Percentiles rank a stretch among this genome's conserved stretches.
Conservation (phyloP, 2,888 invertebrate species). For the Coelinius sp. region DNA sequence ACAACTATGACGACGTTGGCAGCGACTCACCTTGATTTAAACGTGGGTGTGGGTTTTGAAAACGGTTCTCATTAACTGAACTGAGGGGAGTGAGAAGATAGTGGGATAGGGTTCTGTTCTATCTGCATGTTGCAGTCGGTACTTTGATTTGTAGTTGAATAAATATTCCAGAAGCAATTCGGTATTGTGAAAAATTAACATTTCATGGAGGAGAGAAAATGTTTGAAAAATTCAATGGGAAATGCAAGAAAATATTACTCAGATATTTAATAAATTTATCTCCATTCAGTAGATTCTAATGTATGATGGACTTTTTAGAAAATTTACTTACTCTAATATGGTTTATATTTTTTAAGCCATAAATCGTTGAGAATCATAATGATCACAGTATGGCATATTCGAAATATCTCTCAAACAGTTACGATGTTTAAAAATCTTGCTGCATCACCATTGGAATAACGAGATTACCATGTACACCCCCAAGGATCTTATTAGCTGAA, state of each 20-base stretch:
- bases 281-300: not conserved
- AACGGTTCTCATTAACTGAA: slow-evolving; percentile 67
- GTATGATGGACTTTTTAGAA: no score
- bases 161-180: slow-evolving; percentile 34
- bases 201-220: not conserved
- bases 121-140: slow-evolving; percentile 60
- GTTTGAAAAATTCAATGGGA: not conserved
- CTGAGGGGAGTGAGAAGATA: slow-evolving; percentile 39
- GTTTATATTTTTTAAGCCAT: not conserved
- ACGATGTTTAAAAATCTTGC: not conserved
- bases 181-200: slow-evolving; percentile 11
- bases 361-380: not conserved
- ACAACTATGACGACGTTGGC: slow-evolving; percentile 25
- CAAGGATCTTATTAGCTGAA: slow-evolving; percentile 24
- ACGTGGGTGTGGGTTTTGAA: slow-evolving; percentile 60
- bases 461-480: slow-evolving; percentile 18
- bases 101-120: slow-evolving; percentile 48
- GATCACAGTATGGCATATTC: not conserved
- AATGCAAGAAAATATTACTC: not conserved
- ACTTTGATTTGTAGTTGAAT: slow-evolving; percentile 62
- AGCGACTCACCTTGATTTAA: slow-evolving; percentile 41
- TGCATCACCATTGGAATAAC: slow-evolving; percentile 8
- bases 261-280: not conserved
- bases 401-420: not conserved
- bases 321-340: no score